phyloP scores from a whole-genome alignment of 2,113 vertebrate genomes.

The Lophochroa leadbeateri region DNA sequence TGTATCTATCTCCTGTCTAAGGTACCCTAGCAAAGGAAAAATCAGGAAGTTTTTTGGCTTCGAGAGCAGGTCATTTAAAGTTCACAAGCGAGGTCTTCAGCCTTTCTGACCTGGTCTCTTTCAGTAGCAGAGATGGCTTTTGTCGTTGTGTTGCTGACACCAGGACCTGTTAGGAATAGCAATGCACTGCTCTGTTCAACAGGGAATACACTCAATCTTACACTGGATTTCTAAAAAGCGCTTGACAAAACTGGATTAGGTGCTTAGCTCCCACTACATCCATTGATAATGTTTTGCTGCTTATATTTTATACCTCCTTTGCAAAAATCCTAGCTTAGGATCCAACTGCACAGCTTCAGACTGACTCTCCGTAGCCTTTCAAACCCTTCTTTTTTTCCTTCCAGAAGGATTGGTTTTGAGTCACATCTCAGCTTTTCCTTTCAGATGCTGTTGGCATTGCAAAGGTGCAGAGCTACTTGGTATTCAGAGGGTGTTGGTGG shows the following conservation, averaged over 20 bases:
- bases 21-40: not conserved
- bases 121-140: not conserved
- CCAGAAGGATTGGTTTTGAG: not conserved
- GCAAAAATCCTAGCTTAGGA: not conserved
- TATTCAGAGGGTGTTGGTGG: conserved; percentile 37
- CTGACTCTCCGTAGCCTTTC: not conserved
- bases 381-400: not conserved
- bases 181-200: not conserved
- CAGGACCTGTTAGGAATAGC: not conserved
- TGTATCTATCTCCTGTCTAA: conserved; percentile 23
- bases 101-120: not conserved
- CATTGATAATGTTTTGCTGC: fast-evolving
- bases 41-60: not conserved
- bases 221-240: not conserved
- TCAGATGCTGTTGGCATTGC: not conserved
- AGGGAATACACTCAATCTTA: not conserved
- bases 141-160: not conserved
- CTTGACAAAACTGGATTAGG: not conserved
- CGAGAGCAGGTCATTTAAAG: not conserved
- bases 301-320: not conserved
- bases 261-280: not conserved
- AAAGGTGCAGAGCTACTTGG: conserved; percentile 15
- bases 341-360: conserved; percentile 10
- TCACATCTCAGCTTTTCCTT: not conserved
- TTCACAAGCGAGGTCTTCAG: not conserved